These are phyloP conservation scores for Drosophila melanica DNA, from an alignment of 1,140 invertebrate species.

Conservation along the genomic window DNA sequence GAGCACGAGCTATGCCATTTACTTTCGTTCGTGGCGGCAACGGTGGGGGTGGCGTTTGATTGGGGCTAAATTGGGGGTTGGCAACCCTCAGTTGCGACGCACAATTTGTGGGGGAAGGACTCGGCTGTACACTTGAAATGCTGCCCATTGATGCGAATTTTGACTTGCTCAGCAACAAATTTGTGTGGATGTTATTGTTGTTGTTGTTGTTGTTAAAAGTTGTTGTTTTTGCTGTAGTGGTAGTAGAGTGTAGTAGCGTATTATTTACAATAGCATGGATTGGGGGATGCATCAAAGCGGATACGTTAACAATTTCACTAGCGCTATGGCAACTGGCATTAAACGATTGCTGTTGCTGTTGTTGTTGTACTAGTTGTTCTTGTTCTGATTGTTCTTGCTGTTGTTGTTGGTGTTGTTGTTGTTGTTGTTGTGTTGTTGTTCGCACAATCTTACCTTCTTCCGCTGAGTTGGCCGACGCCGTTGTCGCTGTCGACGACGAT, in stretches of 20 bases:
- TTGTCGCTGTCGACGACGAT: conserved; percentile 61
- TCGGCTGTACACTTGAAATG: conserved; percentile 72
- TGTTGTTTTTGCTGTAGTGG: conserved; percentile 36
- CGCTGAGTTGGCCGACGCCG: conserved; percentile 58
- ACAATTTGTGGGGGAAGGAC: conserved; percentile 41
- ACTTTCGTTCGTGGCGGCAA: conserved; percentile 73
- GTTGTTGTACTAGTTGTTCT: neutral
- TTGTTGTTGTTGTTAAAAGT: conserved; percentile 34
- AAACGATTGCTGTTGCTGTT: conserved; percentile 3
- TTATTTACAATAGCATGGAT: conserved; percentile 71
- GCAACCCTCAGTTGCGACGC: conserved; percentile 60
- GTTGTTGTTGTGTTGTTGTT: conserved; percentile 19
- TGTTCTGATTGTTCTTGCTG: neutral
- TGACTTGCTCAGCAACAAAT: conserved; percentile 44
- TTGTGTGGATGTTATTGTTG: conserved; percentile 35
- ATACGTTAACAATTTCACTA: conserved; percentile 4
- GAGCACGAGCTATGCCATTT: conserved; percentile 36
- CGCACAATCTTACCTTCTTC: conserved; percentile 78
- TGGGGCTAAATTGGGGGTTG: conserved; percentile 31
- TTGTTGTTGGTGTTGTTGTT: conserved; percentile 18
- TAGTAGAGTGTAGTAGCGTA: conserved; percentile 50
- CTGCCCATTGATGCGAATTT: conserved; percentile 72
- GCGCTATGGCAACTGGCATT: conserved; percentile 40
- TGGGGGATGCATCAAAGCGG: conserved; percentile 26
- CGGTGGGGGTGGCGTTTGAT: conserved; percentile 26